phyloP scores from a whole-genome alignment of 1,140 invertebrate species.

The Portunus trituberculatus region DNA sequence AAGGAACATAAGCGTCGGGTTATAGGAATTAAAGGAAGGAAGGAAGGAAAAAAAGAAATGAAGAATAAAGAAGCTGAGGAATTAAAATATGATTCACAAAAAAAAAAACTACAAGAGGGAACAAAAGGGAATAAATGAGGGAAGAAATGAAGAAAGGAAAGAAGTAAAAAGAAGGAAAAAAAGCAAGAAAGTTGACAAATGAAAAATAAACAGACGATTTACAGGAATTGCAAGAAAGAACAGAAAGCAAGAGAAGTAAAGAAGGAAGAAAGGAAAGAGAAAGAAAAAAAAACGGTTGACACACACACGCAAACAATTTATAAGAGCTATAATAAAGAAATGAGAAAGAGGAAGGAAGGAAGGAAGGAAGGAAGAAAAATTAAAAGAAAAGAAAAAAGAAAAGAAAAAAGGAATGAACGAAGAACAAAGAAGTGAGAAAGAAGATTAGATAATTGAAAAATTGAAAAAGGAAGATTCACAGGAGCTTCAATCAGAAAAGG shows the following conservation, averaged over 20 bases:
- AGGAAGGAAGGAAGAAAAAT: neutral
- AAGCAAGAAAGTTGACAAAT: too few species aligned
- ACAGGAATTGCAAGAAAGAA: too few species aligned
- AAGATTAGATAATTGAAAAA: neutral
- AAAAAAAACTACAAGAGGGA: neutral
- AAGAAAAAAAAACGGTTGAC: neutral
- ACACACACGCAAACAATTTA: too few species aligned
- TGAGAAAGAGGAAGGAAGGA: too few species aligned
- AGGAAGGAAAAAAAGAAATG: neutral
- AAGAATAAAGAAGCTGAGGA: neutral
- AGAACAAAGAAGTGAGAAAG: neutral
- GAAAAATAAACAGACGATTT: too few species aligned
- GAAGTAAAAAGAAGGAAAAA: neutral
- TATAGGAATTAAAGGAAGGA: neutral
- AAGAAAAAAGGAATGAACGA: slow-evolving; percentile 7
- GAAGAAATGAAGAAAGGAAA: neutral
- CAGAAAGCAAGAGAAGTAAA: neutral
- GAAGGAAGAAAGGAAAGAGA: neutral
- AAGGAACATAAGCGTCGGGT: neutral
- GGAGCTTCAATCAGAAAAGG: neutral
- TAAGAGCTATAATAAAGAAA: too few species aligned
- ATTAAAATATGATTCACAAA: neutral
- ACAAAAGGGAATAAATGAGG: neutral
- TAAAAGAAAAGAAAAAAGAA: neutral
- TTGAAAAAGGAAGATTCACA: too few species aligned